phyloP scores from a whole-genome alignment of 2,888 invertebrate genomes.

The Ctenicera cuprea region DNA sequence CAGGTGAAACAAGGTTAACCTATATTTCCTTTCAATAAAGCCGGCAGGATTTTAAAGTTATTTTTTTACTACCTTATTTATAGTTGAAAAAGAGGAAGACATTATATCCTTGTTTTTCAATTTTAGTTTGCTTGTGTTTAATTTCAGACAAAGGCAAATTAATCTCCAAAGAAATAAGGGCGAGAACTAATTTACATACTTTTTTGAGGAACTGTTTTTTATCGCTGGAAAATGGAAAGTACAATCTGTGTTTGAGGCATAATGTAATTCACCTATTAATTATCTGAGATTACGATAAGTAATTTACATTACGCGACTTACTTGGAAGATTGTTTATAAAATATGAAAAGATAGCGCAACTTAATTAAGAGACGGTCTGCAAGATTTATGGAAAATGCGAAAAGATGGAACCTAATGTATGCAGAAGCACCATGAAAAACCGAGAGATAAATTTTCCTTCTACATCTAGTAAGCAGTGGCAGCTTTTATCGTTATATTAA shows the following conservation, averaged over 20 bases:
- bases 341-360: not conserved
- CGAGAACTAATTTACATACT: constrained; percentile 5
- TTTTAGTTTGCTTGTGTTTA: constrained; percentile 6
- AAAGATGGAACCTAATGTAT: not conserved
- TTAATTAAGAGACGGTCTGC: not conserved
- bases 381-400: not conserved
- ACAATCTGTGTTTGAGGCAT: not conserved
- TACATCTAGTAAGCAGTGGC: no score
- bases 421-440: not conserved
- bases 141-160: not conserved
- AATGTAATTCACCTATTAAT: constrained; percentile 13
- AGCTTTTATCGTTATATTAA: not conserved
- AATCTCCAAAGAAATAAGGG: not conserved
- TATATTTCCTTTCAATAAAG: not conserved
- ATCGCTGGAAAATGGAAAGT: not conserved
- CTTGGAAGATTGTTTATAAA: constrained; percentile 1
- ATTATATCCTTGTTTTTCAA: not conserved
- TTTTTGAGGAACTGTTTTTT: not conserved
- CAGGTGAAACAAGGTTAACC: constrained; percentile 2
- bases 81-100: not conserved
- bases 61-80: not conserved
- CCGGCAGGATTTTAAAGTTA: not conserved
- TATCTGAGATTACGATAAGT: constrained; percentile 10
- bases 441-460: not conserved
- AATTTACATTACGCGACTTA: not conserved